Conservation (phyloP, 2,888 invertebrate species). For the Yponomeuta malinellus region DNA sequence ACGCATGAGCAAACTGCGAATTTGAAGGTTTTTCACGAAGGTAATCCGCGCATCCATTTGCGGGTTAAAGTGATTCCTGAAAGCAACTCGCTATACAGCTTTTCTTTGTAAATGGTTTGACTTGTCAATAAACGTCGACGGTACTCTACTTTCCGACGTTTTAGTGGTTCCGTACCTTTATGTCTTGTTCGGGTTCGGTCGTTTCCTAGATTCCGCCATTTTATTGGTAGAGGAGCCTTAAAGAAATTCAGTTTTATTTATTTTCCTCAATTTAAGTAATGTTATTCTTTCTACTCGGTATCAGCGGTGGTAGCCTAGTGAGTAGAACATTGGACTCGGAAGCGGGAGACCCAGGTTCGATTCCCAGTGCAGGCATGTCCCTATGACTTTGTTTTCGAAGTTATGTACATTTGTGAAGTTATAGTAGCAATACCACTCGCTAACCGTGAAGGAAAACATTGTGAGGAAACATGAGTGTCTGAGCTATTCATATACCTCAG, state of each 20-base stretch:
- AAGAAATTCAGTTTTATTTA: background rate
- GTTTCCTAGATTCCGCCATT: background rate
- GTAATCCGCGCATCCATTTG: background rate
- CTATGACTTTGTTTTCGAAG: no score
- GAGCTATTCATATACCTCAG: no score
- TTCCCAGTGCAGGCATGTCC: no score
- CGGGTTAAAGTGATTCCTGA: conserved; percentile 16
- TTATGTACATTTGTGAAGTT: no score
- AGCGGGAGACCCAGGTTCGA: no score
- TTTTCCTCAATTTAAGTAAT: background rate
- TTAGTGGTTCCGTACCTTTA: conserved; percentile 8
- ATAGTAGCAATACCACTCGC: no score
- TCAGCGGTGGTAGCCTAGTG: no score
- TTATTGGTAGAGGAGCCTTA: background rate
- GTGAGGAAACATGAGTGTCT: no score
- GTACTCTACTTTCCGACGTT: conserved; percentile 2
- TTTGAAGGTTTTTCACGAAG: background rate
- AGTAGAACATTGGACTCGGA: no score
- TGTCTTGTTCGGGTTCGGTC: background rate
- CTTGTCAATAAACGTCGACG: conserved; percentile 14
- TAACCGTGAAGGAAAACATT: no score
- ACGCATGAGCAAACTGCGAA: no score
- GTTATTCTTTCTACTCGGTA: background rate
- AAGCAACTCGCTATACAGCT: conserved; percentile 13
- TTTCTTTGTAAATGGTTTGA: conserved; percentile 11